Evolutionary conservation across 2,113 vertebrate species (phyloP).

Genomic region (Gnathochromis pfefferi): DNA sequence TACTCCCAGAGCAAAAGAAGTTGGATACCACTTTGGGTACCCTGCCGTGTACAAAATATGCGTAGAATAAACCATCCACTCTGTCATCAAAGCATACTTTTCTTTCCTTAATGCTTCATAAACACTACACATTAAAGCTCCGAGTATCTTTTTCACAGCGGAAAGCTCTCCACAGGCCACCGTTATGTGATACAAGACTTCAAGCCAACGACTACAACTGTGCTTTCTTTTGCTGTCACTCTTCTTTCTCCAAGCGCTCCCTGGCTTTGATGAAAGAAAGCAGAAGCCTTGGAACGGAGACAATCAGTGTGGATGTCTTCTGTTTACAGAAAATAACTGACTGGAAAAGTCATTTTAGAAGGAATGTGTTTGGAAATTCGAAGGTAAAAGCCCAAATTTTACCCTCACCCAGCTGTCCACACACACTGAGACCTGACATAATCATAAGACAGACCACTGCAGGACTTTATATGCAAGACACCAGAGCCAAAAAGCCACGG

Average conservation of each 20-base stretch:
- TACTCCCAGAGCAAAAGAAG: background rate
- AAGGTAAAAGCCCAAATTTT: slow-evolving; percentile 22
- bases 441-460: background rate
- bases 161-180: slow-evolving; percentile 10
- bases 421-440: background rate
- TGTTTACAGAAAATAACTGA: slow-evolving; percentile 30
- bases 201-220: slow-evolving; percentile 30
- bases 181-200: background rate
- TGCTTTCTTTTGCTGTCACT: background rate
- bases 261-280: slow-evolving; percentile 38
- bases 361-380: slow-evolving; percentile 32
- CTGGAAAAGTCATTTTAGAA: slow-evolving; percentile 38
- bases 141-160: background rate
- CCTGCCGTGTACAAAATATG: background rate
- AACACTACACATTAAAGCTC: background rate
- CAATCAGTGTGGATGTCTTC: slow-evolving; percentile 7
- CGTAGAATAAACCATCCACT: background rate
- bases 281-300: slow-evolving; percentile 31
- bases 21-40: background rate
- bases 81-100: background rate
- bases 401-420: slow-evolving; percentile 16
- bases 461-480: background rate
- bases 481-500: background rate
- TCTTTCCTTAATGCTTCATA: background rate
- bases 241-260: background rate